A percentile compares a stretch with the other conserved stretches of the same genome.
Evolutionary conservation across 2,113 vertebrate genomes (phyloP).

Genomic region (Festucalex cinctus): DNA sequence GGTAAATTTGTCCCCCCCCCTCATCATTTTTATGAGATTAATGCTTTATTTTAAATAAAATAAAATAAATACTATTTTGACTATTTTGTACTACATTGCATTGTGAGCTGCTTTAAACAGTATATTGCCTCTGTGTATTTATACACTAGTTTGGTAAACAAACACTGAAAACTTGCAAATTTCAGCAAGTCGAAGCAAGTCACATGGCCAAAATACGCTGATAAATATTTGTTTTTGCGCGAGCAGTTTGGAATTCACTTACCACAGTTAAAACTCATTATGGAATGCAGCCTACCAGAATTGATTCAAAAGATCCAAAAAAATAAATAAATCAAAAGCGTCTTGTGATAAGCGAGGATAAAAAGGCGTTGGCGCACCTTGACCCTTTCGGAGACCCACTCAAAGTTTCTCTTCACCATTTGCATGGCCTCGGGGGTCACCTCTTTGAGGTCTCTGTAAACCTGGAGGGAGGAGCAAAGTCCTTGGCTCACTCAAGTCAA

Average conservation of each 20-base stretch:
- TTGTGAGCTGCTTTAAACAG: too few species aligned
- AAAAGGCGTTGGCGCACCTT: constrained; percentile 73
- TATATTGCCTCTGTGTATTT: too few species aligned
- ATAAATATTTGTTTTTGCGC: background rate
- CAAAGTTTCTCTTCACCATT: constrained; percentile 96
- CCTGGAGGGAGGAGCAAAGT: constrained; percentile 61
- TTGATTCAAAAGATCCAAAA: constrained; percentile 15
- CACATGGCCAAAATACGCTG: background rate
- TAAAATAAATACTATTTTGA: too few species aligned
- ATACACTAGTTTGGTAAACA: too few species aligned
- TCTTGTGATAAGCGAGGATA: background rate
- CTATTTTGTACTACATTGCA: too few species aligned
- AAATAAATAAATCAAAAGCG: constrained; percentile 8
- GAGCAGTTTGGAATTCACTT: background rate
- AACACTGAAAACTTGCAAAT: too few species aligned
- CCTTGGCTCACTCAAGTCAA: background rate
- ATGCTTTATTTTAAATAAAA: too few species aligned
- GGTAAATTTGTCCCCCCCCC: too few species aligned
- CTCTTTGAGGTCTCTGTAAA: constrained; percentile 94
- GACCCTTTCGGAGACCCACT: constrained; percentile 96
- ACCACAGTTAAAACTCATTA: background rate
- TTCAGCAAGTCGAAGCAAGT: background rate
- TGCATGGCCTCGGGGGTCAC: constrained; percentile 95
- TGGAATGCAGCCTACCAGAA: background rate
- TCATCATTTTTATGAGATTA: too few species aligned